phyloP scores from a whole-genome alignment of 1,140 invertebrate species.

The Papilio dardanus region DNA sequence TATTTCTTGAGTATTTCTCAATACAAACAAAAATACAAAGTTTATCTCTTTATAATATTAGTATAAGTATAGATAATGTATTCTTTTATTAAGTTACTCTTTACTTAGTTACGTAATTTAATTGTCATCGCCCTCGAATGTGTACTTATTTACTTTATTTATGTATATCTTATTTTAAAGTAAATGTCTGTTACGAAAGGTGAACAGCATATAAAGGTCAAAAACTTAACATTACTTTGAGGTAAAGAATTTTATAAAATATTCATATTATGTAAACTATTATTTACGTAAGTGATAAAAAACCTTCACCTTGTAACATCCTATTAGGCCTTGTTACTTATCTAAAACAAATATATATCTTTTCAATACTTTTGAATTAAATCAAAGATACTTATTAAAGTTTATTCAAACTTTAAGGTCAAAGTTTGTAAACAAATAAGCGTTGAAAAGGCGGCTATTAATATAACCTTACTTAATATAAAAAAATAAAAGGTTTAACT shows the following conservation, averaged over 20 bases:
- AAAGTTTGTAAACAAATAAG: neutral
- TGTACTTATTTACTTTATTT: neutral
- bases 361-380: too few relatives aligned
- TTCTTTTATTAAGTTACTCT: neutral
- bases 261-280: neutral
- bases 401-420: neutral
- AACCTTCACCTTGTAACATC: neutral
- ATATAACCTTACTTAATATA: too few relatives aligned
- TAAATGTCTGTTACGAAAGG: slow-evolving; percentile 14
- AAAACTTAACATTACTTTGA: neutral
- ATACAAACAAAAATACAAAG: too few relatives aligned
- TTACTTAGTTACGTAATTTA: neutral
- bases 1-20: too few relatives aligned
- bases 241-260: neutral
- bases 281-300: neutral
- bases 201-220: slow-evolving; percentile 4
- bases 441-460: too few relatives aligned
- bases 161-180: neutral
- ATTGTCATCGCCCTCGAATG: neutral
- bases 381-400: too few relatives aligned
- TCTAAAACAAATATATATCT: neutral
- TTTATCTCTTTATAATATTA: too few relatives aligned
- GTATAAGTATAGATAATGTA: too few relatives aligned
- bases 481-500: too few relatives aligned
- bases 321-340: neutral